phyloP scores from a whole-genome alignment of 2,797 vertebrate species.

The Tauraco hartlaubi region DNA sequence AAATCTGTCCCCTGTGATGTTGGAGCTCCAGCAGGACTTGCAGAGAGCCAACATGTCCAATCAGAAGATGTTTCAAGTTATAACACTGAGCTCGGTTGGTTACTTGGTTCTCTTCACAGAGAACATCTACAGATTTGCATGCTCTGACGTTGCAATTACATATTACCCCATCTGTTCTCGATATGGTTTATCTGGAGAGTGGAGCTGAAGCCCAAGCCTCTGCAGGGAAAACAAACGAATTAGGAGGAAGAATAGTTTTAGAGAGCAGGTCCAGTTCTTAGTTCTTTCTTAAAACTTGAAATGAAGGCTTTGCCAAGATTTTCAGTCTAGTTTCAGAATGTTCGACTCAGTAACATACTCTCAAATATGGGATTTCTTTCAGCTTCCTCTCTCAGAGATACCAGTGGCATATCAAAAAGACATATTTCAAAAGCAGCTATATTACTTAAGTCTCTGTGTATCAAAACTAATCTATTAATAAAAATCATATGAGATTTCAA shows the following conservation, averaged over 20 bases:
- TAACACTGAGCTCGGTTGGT: fast-evolving
- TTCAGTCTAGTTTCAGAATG: neutral
- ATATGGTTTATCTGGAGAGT: neutral
- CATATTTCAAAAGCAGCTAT: neutral
- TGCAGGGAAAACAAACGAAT: neutral
- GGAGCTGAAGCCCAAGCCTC: neutral
- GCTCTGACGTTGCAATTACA: neutral
- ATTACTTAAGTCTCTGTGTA: neutral
- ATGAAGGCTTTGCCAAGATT: neutral
- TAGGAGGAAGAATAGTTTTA: neutral
- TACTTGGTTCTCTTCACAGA: neutral
- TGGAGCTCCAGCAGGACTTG: neutral
- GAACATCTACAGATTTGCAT: neutral
- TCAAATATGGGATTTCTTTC: neutral
- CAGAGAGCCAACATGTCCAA: neutral
- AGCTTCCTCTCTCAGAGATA: neutral
- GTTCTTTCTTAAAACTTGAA: neutral
- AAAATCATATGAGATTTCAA: neutral
- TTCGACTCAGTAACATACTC: neutral
- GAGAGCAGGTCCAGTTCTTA: neutral
- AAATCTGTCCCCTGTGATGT: neutral
- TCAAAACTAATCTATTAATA: neutral
- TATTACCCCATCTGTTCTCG: neutral
- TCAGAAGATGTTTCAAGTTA: neutral
- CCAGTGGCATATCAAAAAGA: neutral